These are phyloP conservation scores for Decapterus maruadsi DNA, from an alignment of 2,797 vertebrate genomes.

Conservation along the genomic window DNA sequence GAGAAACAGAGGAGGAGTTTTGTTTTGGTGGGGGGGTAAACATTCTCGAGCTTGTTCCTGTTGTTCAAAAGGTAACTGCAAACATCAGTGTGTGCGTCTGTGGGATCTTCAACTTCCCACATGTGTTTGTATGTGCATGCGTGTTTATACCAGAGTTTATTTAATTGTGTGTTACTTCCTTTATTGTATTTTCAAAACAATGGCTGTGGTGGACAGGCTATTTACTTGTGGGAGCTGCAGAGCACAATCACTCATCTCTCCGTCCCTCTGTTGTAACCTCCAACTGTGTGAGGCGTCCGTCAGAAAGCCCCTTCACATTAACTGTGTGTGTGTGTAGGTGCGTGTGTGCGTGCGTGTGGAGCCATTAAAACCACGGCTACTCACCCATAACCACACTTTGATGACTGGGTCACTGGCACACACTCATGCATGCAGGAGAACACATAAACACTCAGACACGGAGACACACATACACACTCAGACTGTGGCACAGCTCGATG, in stretches of 20 bases:
- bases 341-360: constrained; percentile 46
- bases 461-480: constrained; percentile 31
- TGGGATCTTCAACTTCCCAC: constrained; percentile 1
- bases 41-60: constrained; percentile 41
- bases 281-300: constrained; percentile 60
- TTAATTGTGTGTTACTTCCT: constrained; percentile 56
- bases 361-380: constrained; percentile 71
- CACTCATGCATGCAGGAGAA: constrained; percentile 69
- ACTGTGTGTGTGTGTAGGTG: constrained; percentile 33
- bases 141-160: constrained; percentile 49
- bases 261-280: constrained; percentile 44
- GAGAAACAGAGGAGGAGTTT: constrained; percentile 25
- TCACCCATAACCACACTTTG: constrained; percentile 75
- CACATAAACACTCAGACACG: constrained; percentile 63
- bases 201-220: constrained; percentile 49
- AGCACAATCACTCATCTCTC: constrained; percentile 36
- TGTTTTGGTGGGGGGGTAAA: constrained; percentile 50
- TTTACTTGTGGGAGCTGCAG: constrained; percentile 61
- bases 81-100: constrained; percentile 30
- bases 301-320: constrained; percentile 20
- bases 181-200: constrained; percentile 67
- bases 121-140: constrained; percentile 45
- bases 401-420: constrained; percentile 71
- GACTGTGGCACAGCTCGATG: constrained; percentile 54
- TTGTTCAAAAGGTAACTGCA: constrained; percentile 43